phyloP scores from a whole-genome alignment of 2,797 vertebrate species.

The Muraenolepis orangiensis region DNA sequence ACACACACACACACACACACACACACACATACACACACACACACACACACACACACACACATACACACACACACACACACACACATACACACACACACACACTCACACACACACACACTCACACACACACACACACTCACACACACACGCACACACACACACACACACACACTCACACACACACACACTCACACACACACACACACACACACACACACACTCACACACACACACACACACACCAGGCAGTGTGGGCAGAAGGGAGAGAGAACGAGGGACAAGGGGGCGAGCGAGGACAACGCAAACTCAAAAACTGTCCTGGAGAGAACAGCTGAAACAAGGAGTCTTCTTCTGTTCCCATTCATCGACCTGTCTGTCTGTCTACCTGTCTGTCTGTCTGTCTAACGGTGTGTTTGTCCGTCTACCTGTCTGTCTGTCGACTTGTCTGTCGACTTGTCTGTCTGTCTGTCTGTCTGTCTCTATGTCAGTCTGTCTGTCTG shows the following conservation, averaged over 20 bases:
- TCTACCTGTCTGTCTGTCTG: too few relatives aligned
- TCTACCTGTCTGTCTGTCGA: too few relatives aligned
- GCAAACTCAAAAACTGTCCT: conserved; percentile 28
- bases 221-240: conserved; percentile 41
- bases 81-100: too few relatives aligned
- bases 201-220: conserved; percentile 37
- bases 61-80: too few relatives aligned
- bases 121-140: conserved; percentile 15
- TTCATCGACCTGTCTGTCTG: too few relatives aligned
- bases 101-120: too few relatives aligned
- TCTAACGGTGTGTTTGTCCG: too few relatives aligned
- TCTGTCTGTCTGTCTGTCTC: too few relatives aligned
- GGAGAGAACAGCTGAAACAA: conserved; percentile 3
- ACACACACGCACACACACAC: conserved; percentile 21
- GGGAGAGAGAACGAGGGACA: conserved; percentile 33
- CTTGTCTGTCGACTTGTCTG: too few relatives aligned
- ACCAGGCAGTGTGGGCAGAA: conserved; percentile 52
- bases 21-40: conserved; percentile 64
- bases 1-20: conserved; percentile 15
- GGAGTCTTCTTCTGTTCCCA: too few relatives aligned
- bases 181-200: conserved; percentile 11
- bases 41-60: too few relatives aligned
- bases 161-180: conserved; percentile 29
- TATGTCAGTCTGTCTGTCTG: too few relatives aligned
- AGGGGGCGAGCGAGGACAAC: conserved; percentile 29